phyloP scores from a whole-genome alignment of 1,140 invertebrate species.

The Periplaneta americana region DNA sequence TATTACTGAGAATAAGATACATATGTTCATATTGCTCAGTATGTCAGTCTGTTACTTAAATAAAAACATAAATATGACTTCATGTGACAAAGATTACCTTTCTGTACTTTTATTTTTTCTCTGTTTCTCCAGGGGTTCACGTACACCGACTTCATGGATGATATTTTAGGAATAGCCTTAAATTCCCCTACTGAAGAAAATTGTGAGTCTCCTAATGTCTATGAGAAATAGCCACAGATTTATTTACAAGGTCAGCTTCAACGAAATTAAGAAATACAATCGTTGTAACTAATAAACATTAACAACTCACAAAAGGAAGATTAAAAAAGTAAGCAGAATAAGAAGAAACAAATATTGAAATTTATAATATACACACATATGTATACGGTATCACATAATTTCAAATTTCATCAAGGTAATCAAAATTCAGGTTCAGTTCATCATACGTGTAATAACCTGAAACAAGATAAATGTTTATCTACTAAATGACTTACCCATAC shows the following conservation, averaged over 20 bases:
- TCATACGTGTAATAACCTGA: background rate
- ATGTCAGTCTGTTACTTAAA: background rate
- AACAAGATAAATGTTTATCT: background rate
- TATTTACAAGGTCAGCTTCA: background rate
- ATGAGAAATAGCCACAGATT: background rate
- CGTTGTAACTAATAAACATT: background rate
- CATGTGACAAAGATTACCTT: background rate
- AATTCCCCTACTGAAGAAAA: background rate
- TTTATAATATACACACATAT: background rate
- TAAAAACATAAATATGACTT: background rate
- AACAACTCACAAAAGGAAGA: background rate
- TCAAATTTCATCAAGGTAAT: background rate
- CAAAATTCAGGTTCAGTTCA: background rate
- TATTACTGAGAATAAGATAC: too few relatives aligned
- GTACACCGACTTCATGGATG: background rate
- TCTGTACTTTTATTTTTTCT: background rate
- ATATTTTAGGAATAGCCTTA: background rate
- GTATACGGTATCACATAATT: background rate
- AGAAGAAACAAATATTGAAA: background rate
- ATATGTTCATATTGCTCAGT: background rate
- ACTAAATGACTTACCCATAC: background rate
- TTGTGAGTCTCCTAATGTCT: background rate
- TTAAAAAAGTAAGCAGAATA: background rate
- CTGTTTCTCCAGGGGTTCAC: background rate
- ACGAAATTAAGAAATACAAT: background rate